Evolutionary conservation across 1,140 invertebrate genomes (phyloP), one percentile per base, ranked within the genome.

Genomic region (Trichonephila clavata): DNA sequence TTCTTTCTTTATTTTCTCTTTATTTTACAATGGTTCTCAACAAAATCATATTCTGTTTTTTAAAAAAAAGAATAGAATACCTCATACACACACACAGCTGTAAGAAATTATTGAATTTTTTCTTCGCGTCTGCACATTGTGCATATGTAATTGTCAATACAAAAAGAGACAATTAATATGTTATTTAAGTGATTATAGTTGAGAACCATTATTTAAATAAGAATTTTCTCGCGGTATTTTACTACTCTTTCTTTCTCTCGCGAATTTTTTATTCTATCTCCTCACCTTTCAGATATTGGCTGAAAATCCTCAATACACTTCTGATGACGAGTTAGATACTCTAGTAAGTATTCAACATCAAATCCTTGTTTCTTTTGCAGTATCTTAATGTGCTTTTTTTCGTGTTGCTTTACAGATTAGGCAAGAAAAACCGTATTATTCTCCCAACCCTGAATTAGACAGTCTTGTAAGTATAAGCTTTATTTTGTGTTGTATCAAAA

Each of bases 381-480:
- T 77, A 57, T 89, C 86, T 91, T 71, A 94, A 65, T 84, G 27
- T 60, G 18, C 27, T 65, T 89, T 90, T 90, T 87, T 96, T n/a
- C 96, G 32, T 93, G 86, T 96, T 96, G 96, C 96, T 97, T 98
- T 96, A 95, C 98, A 99, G 98, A 99, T 99, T 97, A 97, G 98
- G 96, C 98, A 98, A 97, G 98, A 99, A 97, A 99, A 99, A 97
- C 98, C 98, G 95, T 99, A 98, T 97, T 99, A 99, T 96, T 98
- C 98, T 97, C 98, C 98, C 95, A 98, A 99, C 97, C 98, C 98
- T 95, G 99, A 99, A 97, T 98, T 99, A 96, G 98, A 99, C 97
- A 98, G 98, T 97, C 97, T 99, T 97, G 98, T 99, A 97, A 99
- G 98, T 98, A 96, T 95, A 50, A 60, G 50, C 43, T 84, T n/a